phyloP scores from a whole-genome alignment of 2,113 vertebrate genomes.

The Colius striatus region DNA sequence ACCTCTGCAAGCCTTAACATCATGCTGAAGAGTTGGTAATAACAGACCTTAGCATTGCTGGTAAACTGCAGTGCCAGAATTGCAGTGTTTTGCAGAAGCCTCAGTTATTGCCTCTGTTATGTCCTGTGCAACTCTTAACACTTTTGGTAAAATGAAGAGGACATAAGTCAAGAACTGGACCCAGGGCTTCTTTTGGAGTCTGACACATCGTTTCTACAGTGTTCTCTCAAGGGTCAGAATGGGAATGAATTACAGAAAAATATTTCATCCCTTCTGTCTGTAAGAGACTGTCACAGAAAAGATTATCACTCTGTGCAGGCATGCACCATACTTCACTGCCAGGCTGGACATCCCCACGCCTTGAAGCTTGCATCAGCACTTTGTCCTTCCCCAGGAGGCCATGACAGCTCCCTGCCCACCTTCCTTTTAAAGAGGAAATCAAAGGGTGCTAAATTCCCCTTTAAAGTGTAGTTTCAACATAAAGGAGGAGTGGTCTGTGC shows the following conservation, averaged over 20 bases:
- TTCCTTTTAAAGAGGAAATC: neutral
- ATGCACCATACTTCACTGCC: neutral
- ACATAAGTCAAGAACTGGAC: neutral
- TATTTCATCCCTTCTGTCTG: neutral
- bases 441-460: neutral
- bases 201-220: neutral
- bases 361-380: neutral
- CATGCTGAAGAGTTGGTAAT: rapidly evolving
- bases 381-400: neutral
- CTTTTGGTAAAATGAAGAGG: neutral
- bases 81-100: neutral
- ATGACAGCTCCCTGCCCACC: conserved; percentile 2
- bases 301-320: neutral
- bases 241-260: neutral
- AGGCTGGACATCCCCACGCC: neutral
- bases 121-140: neutral
- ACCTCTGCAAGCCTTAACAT: neutral
- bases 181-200: neutral
- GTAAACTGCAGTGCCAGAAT: neutral
- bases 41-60: neutral
- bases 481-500: neutral
- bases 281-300: neutral
- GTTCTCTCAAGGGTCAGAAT: neutral
- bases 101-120: neutral
- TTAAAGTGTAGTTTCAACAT: neutral